phyloP scores from a whole-genome alignment of 2,113 vertebrate species.

The Gambusia affinis region DNA sequence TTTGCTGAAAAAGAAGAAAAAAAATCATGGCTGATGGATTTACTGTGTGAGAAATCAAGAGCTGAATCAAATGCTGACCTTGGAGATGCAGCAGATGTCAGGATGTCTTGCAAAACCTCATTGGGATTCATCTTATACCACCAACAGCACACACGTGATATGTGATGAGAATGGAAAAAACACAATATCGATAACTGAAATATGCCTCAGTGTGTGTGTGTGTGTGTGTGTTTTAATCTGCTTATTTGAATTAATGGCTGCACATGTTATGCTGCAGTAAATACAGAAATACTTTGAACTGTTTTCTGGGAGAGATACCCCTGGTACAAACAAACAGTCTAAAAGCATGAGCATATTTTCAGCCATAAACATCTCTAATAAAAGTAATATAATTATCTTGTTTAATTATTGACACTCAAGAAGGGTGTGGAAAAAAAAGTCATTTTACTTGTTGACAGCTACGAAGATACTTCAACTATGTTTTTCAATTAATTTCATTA shows the following conservation, averaged over 20 bases:
- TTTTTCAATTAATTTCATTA: background rate
- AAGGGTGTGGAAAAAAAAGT: no score
- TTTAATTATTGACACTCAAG: background rate
- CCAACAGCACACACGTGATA: conserved; percentile 82
- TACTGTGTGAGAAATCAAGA: conserved; percentile 33
- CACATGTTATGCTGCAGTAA: conserved; percentile 26
- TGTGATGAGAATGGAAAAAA: conserved; percentile 72
- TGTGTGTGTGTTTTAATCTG: conserved; percentile 29
- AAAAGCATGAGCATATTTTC: background rate
- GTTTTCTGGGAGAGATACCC: conserved; percentile 19
- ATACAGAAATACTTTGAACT: conserved; percentile 29
- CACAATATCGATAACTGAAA: conserved; percentile 71
- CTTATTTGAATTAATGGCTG: conserved; percentile 58
- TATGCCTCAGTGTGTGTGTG: conserved; percentile 30
- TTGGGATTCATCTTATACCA: conserved; percentile 64
- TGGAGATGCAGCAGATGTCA: conserved; percentile 70
- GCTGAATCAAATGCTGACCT: conserved; percentile 71
- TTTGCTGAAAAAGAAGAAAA: conserved; percentile 20
- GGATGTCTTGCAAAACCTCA: conserved; percentile 59
- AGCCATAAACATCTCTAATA: background rate
- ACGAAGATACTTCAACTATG: background rate
- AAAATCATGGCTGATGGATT: conserved; percentile 29
- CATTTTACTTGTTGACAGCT: background rate
- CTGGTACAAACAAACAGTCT: conserved; percentile 13
- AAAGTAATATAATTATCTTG: background rate